phyloP scores from a whole-genome alignment of 2,888 invertebrate genomes.

The Sinodicranocentrus sp. region DNA sequence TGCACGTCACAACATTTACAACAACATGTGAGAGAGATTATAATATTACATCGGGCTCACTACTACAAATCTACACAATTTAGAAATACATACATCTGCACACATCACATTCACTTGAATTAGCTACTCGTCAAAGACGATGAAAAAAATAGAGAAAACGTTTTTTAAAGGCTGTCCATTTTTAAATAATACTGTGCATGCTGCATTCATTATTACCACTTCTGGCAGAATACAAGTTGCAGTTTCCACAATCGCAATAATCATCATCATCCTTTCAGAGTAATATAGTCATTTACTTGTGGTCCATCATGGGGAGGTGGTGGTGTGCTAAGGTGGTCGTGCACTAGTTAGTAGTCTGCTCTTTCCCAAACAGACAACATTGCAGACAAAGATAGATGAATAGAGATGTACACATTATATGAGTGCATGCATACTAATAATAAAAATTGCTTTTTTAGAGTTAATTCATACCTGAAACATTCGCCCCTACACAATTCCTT shows the following conservation, averaged over 20 bases:
- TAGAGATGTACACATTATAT: constrained; percentile 10
- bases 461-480: too few relatives aligned
- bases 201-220: constrained; percentile 13
- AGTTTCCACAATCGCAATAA: constrained; percentile 42
- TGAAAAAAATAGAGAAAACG: not conserved
- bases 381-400: constrained; percentile 30
- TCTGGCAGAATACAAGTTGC: constrained; percentile 27
- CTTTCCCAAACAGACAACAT: constrained; percentile 42
- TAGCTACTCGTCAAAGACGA: constrained; percentile 51
- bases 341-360: constrained; percentile 45
- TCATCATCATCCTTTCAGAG: not conserved
- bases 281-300: constrained; percentile 60
- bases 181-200: constrained; percentile 13
- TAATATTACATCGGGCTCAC: constrained; percentile 53
- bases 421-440: constrained; percentile 7
- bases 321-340: not conserved
- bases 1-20: constrained; percentile 75
- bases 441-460: constrained; percentile 14
- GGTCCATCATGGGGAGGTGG: too few relatives aligned
- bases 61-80: constrained; percentile 46
- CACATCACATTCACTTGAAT: constrained; percentile 64
- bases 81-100: constrained; percentile 55
- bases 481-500: too few relatives aligned
- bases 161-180: not conserved
- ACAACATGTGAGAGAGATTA: constrained; percentile 40